Evolutionary conservation across 2,113 vertebrate genomes (phyloP).

Genomic region (Pterocles burchelli): DNA sequence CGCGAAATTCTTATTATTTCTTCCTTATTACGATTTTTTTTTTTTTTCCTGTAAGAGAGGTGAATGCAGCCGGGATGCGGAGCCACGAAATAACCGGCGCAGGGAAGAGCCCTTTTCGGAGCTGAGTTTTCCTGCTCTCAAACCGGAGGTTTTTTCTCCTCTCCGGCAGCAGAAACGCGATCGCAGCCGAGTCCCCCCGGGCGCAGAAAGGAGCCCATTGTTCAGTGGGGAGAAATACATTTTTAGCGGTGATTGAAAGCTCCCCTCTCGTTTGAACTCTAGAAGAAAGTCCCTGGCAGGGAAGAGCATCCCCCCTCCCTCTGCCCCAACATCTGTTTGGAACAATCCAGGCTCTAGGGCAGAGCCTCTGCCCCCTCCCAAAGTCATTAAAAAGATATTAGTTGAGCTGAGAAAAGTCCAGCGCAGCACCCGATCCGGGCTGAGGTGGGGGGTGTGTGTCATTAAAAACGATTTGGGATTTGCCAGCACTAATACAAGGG

Average conservation of each 20-base stretch:
- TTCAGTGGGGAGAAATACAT: conserved; percentile 73
- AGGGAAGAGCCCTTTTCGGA: neutral
- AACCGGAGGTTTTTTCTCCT: conserved; percentile 35
- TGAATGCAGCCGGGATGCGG: neutral
- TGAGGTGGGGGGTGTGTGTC: neutral
- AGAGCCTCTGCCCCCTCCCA: conserved; percentile 63
- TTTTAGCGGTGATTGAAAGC: conserved; percentile 74
- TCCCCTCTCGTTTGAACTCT: conserved; percentile 77
- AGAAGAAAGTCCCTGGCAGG: conserved; percentile 74
- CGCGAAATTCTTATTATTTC: neutral
- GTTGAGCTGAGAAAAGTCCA: conserved; percentile 64
- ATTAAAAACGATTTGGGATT: conserved; percentile 39
- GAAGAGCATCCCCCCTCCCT: conserved; percentile 64
- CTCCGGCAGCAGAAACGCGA: conserved; percentile 49
- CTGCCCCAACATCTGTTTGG: conserved; percentile 80
- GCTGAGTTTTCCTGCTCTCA: neutral
- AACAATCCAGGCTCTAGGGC: conserved; percentile 80
- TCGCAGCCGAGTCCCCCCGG: conserved; percentile 36
- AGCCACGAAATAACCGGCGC: neutral
- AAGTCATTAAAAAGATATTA: conserved; percentile 86
- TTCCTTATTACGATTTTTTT: neutral
- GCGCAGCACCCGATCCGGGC: conserved; percentile 57
- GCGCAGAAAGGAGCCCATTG: conserved; percentile 74
- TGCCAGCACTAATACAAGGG: neutral
- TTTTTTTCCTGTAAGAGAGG: fast-evolving